Evolutionary conservation across 1,140 invertebrate genomes (phyloP).

Genomic region (Nephila pilipes): DNA sequence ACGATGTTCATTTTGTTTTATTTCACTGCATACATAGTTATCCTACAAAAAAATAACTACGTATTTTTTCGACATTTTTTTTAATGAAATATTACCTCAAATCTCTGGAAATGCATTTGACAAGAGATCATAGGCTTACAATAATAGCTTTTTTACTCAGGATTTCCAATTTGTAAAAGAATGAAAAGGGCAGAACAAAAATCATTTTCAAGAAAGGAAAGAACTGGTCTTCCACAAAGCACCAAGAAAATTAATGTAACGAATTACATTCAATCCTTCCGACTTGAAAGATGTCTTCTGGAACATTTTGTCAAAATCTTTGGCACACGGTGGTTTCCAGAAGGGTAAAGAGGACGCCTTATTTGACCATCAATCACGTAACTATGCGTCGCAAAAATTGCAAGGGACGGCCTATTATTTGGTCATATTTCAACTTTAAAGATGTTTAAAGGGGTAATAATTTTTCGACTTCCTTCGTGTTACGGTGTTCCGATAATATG

Average conservation of each 20-base stretch:
- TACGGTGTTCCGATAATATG: not conserved
- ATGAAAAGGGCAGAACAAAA: not conserved
- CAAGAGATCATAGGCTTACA: not conserved
- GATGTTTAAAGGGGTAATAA: constrained; percentile 54
- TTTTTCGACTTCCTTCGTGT: not conserved
- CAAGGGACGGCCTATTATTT: constrained; percentile 47
- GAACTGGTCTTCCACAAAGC: not conserved
- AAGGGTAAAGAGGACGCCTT: constrained; percentile 27
- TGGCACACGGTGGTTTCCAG: constrained; percentile 30
- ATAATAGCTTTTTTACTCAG: not conserved
- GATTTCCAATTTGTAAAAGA: not conserved
- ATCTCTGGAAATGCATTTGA: not conserved
- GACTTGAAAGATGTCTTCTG: constrained; percentile 5
- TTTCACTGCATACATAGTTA: too few species aligned
- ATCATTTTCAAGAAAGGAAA: not conserved
- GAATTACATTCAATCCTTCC: constrained; percentile 17
- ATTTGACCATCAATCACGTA: constrained; percentile 35
- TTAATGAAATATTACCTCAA: too few species aligned
- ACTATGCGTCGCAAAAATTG: constrained; percentile 27
- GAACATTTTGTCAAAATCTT: constrained; percentile 37
- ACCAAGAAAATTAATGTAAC: constrained; percentile 17
- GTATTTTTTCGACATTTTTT: too few species aligned
- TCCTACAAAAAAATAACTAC: too few species aligned
- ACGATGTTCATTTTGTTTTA: too few species aligned
- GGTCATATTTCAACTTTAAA: constrained; percentile 50